These are phyloP conservation scores for Mycogona germanica DNA, from an alignment of 2,888 invertebrate genomes.

Conservation along the genomic window DNA sequence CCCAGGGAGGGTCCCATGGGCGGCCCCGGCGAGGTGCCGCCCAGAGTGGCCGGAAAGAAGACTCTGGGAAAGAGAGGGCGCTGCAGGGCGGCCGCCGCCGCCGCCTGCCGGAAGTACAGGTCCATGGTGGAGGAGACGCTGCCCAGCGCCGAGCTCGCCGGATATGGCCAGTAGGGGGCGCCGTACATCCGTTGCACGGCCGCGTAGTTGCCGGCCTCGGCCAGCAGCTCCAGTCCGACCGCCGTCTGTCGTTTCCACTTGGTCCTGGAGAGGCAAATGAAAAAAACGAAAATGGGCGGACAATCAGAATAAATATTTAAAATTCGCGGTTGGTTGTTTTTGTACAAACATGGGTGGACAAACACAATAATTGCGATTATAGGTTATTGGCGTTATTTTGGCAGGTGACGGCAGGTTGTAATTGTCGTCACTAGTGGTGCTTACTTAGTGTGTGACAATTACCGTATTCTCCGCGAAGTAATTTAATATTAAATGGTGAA, in stretches of 20 bases:
- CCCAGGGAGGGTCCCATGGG: background rate
- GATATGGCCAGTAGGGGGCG: conserved; percentile 30
- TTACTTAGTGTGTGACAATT: too few species aligned
- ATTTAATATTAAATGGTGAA: too few species aligned
- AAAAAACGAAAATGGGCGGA: too few species aligned
- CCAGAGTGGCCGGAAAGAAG: conserved; percentile 12
- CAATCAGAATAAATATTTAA: too few species aligned
- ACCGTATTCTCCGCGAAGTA: too few species aligned
- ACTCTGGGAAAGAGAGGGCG: conserved; percentile 19
- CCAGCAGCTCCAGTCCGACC: conserved; percentile 88
- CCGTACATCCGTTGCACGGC: conserved; percentile 94
- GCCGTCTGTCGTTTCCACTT: conserved; percentile 99
- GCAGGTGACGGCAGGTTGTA: too few species aligned
- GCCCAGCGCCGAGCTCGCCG: conserved; percentile 26
- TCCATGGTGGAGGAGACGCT: conserved; percentile 23
- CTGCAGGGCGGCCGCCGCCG: conserved; percentile 20
- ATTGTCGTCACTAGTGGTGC: too few species aligned
- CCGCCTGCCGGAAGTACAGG: conserved; percentile 26
- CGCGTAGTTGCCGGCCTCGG: conserved; percentile 95
- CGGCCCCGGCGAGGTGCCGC: background rate
- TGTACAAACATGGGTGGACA: too few species aligned
- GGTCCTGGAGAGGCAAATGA: conserved; percentile 48
- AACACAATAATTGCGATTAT: too few species aligned
- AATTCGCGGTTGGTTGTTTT: too few species aligned
- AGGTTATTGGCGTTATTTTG: too few species aligned